Conservation (phyloP, 2,797 vertebrate genomes). For the Borostomias antarcticus region DNA sequence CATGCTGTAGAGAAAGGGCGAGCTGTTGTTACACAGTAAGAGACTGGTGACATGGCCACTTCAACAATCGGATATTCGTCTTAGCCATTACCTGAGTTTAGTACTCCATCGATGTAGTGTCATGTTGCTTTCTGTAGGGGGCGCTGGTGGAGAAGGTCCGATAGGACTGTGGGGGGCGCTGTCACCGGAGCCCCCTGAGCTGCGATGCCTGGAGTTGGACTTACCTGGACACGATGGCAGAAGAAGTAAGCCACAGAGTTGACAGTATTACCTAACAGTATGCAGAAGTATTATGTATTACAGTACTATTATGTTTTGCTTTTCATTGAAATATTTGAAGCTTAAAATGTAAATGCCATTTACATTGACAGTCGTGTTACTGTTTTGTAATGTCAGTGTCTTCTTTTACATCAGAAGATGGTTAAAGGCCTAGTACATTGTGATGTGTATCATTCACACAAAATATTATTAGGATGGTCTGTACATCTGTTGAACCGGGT, state of each 20-base stretch:
- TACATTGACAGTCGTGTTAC: no score
- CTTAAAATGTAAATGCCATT: no score
- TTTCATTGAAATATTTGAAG: no score
- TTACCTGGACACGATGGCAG: conserved; percentile 64
- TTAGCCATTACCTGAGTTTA: conserved; percentile 69
- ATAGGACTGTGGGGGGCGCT: conserved; percentile 75
- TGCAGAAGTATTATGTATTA: not conserved
- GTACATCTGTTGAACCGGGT: no score
- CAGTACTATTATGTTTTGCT: not conserved
- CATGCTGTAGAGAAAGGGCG: conserved; percentile 57
- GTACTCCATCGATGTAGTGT: conserved; percentile 70
- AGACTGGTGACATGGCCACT: not conserved
- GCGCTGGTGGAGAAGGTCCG: conserved; percentile 61
- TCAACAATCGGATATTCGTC: not conserved
- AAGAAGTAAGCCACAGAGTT: not conserved
- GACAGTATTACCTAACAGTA: no score
- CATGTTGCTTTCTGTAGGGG: conserved; percentile 67
- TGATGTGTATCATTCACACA: no score
- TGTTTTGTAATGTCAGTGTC: no score
- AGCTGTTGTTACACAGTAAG: not conserved
- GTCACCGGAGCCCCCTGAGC: conserved; percentile 72
- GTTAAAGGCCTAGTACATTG: no score
- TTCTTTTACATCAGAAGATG: no score
- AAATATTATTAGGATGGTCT: no score
- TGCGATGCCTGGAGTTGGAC: conserved; percentile 64